Evolutionary conservation across 2,113 vertebrate genomes (phyloP), one percentile per base, ranked within the genome.

Genomic region (Crotophaga sulcirostris): DNA sequence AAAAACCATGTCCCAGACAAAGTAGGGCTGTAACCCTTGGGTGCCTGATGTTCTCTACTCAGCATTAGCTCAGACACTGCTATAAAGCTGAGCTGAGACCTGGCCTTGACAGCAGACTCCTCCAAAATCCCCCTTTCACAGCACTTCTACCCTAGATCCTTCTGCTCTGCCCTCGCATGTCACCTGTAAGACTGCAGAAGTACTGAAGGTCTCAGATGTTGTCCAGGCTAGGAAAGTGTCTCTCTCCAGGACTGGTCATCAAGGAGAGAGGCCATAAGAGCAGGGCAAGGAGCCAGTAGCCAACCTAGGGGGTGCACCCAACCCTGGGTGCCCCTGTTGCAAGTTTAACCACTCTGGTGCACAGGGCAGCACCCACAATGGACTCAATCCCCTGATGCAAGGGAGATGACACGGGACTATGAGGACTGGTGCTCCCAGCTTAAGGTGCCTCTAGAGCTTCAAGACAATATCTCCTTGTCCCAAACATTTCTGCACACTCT

Each of bases 381-480:
- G 33, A 25, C 42, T 29, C 3, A 1, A 29, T 13, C 13, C 47
- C 55, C 18, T 33, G 13, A 42, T 25, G 15, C 10, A 63, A 63
- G 20, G 4, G 5, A 20, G 8, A 33, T 3, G 4, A 58, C 3
- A 62, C 0, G 0, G 51, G 8, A 62, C 26, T 69, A 20, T 17
- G 16, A 49, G 17, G 63, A 80, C 11, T 19, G n/a, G 24, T 29
- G 14, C 15, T 85, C 10, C 28, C 9, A 9, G 14, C 9, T 84
- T 82, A 62, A 52, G 45, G 38, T 34, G 78, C 5, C 16, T 75
- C 52, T 36, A 40, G 29, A 45, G 4, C 44, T 15, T n/a, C 40
- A 58, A 55, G 14, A 55, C 33, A 25, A 5, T 8, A 24, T 29
- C 40, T 54, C 19, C 45, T 52, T 24, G 5, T 38, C 42, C 45